Evolutionary conservation across 2,888 invertebrate genomes (phyloP), one percentile per base, ranked within the genome.

Genomic region (Cantharis rufa): DNA sequence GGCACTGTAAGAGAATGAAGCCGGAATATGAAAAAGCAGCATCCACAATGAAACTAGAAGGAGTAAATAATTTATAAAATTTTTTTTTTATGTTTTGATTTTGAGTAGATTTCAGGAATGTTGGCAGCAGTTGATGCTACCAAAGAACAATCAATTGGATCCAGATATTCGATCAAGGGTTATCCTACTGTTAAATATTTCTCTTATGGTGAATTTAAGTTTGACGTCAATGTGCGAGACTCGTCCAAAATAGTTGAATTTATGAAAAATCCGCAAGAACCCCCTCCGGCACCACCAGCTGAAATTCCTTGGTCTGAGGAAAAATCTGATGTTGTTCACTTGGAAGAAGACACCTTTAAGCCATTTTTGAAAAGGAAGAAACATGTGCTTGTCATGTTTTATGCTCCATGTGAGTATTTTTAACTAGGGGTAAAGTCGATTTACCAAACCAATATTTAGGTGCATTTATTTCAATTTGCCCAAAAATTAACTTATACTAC

Each of bases 371-470:
- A 95, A 86, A 95, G 95, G 87, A 94, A 96, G 88, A 96, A 96
- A 84, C 96, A 97, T 88, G 94, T 94, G 1, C 85, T 97, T 70
- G 93, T 96, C 76, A 96, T 97, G 93, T 97, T 97, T 88, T 97
- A 97, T 87, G 96, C 97, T 0, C 97, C 97, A 11, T 97, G 96
- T 96, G 89, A 92, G 94, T 92, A 72, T 69, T n/a, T 48, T 48
- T n/a, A 18, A 18, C 3, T 2, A 18, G 3, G 18, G 18, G 18
- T 18, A 18, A n/a, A n/a, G n/a, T n/a, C n/a, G n/a, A n/a, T n/a
- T n/a, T n/a, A n/a, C n/a, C n/a, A n/a, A n/a, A n/a, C n/a, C n/a
- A n/a, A n/a, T n/a, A n/a, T n/a, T n/a, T n/a, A n/a, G n/a, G n/a
- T n/a, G n/a, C n/a, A n/a, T n/a, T n/a, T n/a, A n/a, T n/a, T n/a